phyloP scores from a whole-genome alignment of 1,140 invertebrate genomes.

The Orchestia grillus region DNA sequence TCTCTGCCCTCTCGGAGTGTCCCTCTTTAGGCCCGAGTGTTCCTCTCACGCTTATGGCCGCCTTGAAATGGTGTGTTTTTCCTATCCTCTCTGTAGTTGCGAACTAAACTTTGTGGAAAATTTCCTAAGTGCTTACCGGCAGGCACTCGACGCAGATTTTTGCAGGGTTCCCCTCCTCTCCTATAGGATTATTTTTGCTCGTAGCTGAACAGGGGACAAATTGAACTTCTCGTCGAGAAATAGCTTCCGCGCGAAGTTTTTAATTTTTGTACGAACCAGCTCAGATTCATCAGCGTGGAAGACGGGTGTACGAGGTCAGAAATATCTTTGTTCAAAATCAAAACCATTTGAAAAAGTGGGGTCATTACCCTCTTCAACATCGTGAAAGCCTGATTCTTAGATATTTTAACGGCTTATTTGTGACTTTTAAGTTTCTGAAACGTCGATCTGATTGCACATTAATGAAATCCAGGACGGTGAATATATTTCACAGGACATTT shows the following conservation, averaged over 20 bases:
- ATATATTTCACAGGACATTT: not conserved
- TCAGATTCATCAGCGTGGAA: not conserved
- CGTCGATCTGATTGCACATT: not conserved
- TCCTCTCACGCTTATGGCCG: not conserved
- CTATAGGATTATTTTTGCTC: not conserved
- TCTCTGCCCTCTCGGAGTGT: not conserved
- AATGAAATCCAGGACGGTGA: not conserved
- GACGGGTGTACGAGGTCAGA: not conserved
- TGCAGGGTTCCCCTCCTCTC: not conserved
- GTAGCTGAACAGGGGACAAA: not conserved
- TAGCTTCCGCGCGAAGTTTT: not conserved
- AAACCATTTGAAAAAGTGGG: not conserved
- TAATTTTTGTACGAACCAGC: not conserved
- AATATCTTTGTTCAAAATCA: not conserved
- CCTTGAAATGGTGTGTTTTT: not conserved
- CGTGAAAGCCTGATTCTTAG: not conserved
- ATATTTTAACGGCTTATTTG: not conserved
- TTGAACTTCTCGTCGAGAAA: not conserved
- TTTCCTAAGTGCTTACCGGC: not conserved
- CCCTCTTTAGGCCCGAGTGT: not conserved
- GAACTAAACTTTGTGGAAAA: not conserved
- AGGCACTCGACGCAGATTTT: not conserved
- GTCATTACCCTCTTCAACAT: not conserved
- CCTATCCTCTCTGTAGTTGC: not conserved
- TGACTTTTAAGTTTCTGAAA: not conserved